Evolutionary conservation across 2,113 vertebrate species (phyloP).

Genomic region (Uria aalge): DNA sequence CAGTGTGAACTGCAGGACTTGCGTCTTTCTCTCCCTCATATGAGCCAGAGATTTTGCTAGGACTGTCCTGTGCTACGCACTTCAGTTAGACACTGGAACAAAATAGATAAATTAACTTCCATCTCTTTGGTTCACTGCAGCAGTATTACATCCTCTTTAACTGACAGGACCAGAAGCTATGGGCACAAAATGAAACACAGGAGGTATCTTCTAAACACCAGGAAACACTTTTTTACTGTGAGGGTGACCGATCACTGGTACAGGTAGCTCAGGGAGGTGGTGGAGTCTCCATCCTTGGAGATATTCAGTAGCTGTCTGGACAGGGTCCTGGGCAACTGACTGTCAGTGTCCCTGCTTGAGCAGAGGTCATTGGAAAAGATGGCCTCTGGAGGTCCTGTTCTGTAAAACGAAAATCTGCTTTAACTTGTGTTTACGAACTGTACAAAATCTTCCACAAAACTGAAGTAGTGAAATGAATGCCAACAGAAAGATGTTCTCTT

Average conservation of each 20-base stretch:
- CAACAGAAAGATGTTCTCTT: background rate
- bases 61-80: fast-evolving
- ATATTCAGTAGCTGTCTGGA: background rate
- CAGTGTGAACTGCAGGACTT: background rate
- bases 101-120: background rate
- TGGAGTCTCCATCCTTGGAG: background rate
- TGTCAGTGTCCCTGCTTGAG: background rate
- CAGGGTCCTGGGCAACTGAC: background rate
- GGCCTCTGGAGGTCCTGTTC: background rate
- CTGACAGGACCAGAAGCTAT: background rate
- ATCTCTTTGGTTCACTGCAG: background rate
- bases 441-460: background rate
- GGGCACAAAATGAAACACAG: background rate
- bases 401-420: background rate
- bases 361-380: background rate
- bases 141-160: background rate
- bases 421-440: background rate
- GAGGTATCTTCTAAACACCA: background rate
- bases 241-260: background rate
- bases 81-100: background rate
- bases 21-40: background rate
- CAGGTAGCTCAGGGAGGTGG: background rate
- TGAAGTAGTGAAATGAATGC: background rate
- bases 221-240: background rate
- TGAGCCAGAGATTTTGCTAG: background rate